Percentiles rank a stretch among this genome's conserved stretches.
Evolutionary conservation across 2,888 invertebrate genomes (phyloP).

Genomic region (Aricia artaxerxes): DNA sequence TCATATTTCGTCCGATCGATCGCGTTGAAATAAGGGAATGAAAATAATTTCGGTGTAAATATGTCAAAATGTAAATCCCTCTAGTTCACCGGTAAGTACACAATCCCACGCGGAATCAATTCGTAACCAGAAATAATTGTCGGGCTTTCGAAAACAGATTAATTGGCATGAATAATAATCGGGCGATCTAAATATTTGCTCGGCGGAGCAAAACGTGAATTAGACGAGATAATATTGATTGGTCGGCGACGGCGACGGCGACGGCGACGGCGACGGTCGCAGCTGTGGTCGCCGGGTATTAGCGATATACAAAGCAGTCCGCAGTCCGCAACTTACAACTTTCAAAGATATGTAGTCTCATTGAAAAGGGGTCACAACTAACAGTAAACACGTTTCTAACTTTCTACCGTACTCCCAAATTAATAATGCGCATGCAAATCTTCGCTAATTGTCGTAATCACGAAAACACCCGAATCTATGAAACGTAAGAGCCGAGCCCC

Average conservation of each 20-base stretch:
- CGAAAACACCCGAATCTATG: too few species aligned
- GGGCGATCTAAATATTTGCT: constrained; percentile 27
- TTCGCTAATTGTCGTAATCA: too few species aligned
- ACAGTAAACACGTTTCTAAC: too few species aligned
- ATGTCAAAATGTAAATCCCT: constrained; percentile 5
- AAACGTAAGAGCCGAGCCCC: too few species aligned
- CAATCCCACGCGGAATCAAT: constrained; percentile 25
- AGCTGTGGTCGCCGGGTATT: background rate
- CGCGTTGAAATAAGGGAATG: background rate
- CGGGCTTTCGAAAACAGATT: constrained; percentile 29
- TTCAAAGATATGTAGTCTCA: too few species aligned
- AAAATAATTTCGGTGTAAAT: background rate
- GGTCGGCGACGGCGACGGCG: constrained; percentile 22
- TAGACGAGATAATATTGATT: constrained; percentile 26
- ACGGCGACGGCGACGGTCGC: background rate
- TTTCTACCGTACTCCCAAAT: too few species aligned
- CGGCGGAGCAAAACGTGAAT: constrained; percentile 18
- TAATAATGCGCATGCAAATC: too few species aligned
- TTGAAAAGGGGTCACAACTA: too few species aligned
- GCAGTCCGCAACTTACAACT: too few species aligned
- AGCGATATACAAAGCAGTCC: background rate
- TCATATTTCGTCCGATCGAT: background rate
- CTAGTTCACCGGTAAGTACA: constrained; percentile 14
- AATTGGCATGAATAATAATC: constrained; percentile 31
- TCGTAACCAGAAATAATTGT: constrained; percentile 22